A percentile compares a stretch with the other conserved stretches of the same genome.
Evolutionary conservation across 2,888 invertebrate genomes (phyloP).

Genomic region (Nephrotoma guestfalica): DNA sequence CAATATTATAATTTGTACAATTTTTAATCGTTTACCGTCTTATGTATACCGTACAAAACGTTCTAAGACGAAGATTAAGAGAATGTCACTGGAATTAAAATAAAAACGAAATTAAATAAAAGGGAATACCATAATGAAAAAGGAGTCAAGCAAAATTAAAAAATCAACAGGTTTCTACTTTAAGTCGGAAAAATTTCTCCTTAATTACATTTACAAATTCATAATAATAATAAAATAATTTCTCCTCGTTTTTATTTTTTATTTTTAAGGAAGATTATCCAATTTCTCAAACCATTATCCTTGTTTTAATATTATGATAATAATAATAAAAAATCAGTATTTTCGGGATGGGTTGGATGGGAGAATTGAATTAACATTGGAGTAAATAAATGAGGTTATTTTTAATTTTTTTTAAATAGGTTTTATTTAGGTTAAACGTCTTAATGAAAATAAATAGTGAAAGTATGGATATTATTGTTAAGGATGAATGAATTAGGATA

Average conservation of each 20-base stretch:
- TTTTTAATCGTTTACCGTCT: not conserved
- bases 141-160: not conserved
- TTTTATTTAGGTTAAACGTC: not conserved
- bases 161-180: not conserved
- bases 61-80: not conserved
- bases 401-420: not conserved
- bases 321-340: not conserved
- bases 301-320: not conserved
- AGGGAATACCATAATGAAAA: not conserved
- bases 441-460: not conserved
- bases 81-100: not conserved
- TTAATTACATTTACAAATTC: not conserved
- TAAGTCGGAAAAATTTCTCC: not conserved
- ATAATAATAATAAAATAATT: not conserved
- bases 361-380: not conserved
- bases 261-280: not conserved
- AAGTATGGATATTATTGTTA: not conserved
- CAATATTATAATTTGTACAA: not conserved
- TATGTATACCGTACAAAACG: not conserved
- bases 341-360: not conserved
- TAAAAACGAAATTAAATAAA: not conserved
- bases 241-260: not conserved
- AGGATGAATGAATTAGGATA: not conserved
- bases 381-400: not conserved
- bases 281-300: not conserved